Evolutionary conservation across 2,888 invertebrate genomes (phyloP), one percentile per base, ranked within the genome.

Genomic region (Rhogogaster chlorosoma): DNA sequence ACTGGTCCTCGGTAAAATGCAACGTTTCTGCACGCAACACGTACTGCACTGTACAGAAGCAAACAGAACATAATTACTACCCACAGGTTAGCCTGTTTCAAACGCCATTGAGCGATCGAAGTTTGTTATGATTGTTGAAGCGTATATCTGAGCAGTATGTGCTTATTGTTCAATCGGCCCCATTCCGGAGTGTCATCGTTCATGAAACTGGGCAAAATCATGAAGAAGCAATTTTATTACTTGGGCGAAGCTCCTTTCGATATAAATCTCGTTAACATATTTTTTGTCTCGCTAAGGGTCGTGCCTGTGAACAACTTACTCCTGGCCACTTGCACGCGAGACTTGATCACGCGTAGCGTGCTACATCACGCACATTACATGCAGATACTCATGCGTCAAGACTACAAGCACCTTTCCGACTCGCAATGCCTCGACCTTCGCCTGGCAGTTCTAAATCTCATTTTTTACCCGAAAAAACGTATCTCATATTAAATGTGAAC

Each of bases 201-300:
- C 61, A 12, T n/a, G 7, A 26, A 61, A 61, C 12, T 12, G 5
- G 5, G 15, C 6, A 6, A 32, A 67, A 67, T 29, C 9, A 6
- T 61, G 12, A 61, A 67, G 15, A 67, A 67, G 67, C 18, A 67
- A 67, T 67, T 67, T 67, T 5, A 32, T 32, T 67, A 4, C 32
- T 45, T 45, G 3, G 45, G 67, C 67, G 15, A 67, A 67, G 32
- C 67, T 32, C 32, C 32, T 87, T 89, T 88, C 87, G 88, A 87
- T 87, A 86, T 87, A 88, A 88, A 88, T 90, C 92, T 91, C 91
- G 92, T 92, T 92, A 90, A 90, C 90, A 90, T 90, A 91, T 91
- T 90, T 91, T 92, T 91, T 89, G 88, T 87, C 88, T 87, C 88
- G 86, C 84, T 84, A 85, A 86, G 85, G 85, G 87, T 87, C 87